Conservation (phyloP, 2,888 invertebrate genomes). For the Geotrupes spiniger region DNA sequence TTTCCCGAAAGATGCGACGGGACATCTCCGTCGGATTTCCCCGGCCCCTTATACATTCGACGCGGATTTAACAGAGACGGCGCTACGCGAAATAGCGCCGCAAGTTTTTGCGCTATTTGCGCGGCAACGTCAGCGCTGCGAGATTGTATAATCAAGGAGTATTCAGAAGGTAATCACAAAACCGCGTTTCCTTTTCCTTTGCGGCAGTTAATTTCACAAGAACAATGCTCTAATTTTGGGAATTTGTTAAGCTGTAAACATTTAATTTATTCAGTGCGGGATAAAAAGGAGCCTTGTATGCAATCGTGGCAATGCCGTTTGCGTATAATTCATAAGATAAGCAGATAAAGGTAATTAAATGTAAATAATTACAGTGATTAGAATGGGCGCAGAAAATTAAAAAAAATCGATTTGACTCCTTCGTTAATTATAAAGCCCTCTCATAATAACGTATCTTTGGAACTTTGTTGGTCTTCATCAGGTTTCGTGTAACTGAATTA, state of each 20-base stretch:
- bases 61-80: slow-evolving; percentile 1
- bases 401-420: too few species aligned
- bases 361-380: too few species aligned
- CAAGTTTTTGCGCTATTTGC: slow-evolving; percentile 23
- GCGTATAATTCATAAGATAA: too few species aligned
- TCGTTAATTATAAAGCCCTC: too few species aligned
- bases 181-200: slow-evolving; percentile 29
- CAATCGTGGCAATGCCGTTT: too few species aligned
- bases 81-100: slow-evolving; percentile 13
- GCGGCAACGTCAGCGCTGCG: slow-evolving; percentile 23
- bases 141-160: slow-evolving; percentile 26
- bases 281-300: too few species aligned
- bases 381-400: too few species aligned
- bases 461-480: too few species aligned
- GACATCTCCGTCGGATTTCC: not conserved
- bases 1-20: not conserved
- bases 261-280: slow-evolving; percentile 11
- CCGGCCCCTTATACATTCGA: slow-evolving; percentile 22
- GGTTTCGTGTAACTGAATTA: too few species aligned
- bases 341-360: too few species aligned
- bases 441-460: too few species aligned
- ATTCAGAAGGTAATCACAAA: slow-evolving; percentile 27
- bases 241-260: slow-evolving; percentile 22
- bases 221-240: slow-evolving; percentile 22
- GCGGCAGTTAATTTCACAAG: slow-evolving; percentile 21